These are phyloP conservation scores for Gerris lacustris DNA, from an alignment of 2,888 invertebrate species.

Conservation along the genomic window DNA sequence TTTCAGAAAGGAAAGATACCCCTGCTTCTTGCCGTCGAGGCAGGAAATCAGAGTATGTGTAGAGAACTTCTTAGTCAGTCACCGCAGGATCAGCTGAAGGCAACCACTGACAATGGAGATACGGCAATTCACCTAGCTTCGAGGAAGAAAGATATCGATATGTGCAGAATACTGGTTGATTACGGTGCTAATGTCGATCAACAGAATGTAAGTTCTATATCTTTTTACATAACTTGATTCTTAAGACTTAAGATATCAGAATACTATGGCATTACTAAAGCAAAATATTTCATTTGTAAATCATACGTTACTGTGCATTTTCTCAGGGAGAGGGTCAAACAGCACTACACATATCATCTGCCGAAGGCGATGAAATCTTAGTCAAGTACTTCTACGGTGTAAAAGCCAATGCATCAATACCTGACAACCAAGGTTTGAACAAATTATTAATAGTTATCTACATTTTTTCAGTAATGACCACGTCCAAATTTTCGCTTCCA, in stretches of 20 bases:
- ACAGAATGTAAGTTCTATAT: constrained; percentile 53
- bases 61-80: constrained; percentile 79
- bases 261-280: no score
- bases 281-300: no score
- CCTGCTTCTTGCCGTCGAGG: constrained; percentile 82
- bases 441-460: background rate
- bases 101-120: constrained; percentile 75
- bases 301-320: no score
- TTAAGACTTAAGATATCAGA: background rate
- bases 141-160: constrained; percentile 81
- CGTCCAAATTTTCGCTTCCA: no score
- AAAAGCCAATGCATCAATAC: constrained; percentile 84
- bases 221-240: background rate
- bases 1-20: constrained; percentile 86
- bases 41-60: constrained; percentile 90
- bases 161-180: constrained; percentile 83
- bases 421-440: constrained; percentile 71
- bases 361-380: constrained; percentile 85
- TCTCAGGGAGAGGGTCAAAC: constrained; percentile 76
- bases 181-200: constrained; percentile 84
- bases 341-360: constrained; percentile 86
- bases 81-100: constrained; percentile 76
- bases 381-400: constrained; percentile 92
- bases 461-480: no score
- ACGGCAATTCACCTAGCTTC: constrained; percentile 90